Base-by-base conservation (phyloP, 2,888 invertebrate species). In the Campopleginae sp. region DNA sequence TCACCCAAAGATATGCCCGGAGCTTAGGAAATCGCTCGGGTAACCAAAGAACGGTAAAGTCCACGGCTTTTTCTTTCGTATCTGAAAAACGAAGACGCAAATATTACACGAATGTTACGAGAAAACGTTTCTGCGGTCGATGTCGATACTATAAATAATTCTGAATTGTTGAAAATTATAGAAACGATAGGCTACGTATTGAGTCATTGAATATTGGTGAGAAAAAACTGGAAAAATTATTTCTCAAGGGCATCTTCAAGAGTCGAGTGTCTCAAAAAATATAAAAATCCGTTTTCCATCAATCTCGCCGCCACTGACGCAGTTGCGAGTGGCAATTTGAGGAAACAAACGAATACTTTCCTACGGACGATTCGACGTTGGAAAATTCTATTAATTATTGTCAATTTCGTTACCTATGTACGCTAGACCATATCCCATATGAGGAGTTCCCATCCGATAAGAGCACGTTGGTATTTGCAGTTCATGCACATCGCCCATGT, bases 391-490 rank as follows among this genome's bases (percentile, higher is more conserved):
- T 0, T 48, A 46, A 17, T 46, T 70, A 6, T 70, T 4, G 46
- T 46, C 94, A 94, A 90, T 94, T 94, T 61, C 93, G 90, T 94
- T 94, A 97, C 98, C 97, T 88, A 98, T 94, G 78, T 97, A 94
- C 10, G 97, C 97, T 87, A 96, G 96, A 48, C 98, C 98, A 93
- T 97, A 98, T 1, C 98, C 99, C 94, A 98, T 97, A 88, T 96
- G 95, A 3, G 94, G 92, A 27, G 97, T 97, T 0, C 99, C 99
- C 99, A 99, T 99, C 90, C 99, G 95, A 93, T 99, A 99, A 0
- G 98, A 98, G 92, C 98, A 98, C 0, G 99, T 98, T 2, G 99
- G 99, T 87, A 98, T 97, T 93, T 97, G 96, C 71, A 99, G 95
- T 94, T 99, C 99, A 89, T 94, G 94, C 90, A 94, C 93, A 88